A percentile compares a stretch with the other conserved stretches of the same genome.
Conservation (phyloP, 2,113 vertebrate species). For the Tauraco erythrolophus region DNA sequence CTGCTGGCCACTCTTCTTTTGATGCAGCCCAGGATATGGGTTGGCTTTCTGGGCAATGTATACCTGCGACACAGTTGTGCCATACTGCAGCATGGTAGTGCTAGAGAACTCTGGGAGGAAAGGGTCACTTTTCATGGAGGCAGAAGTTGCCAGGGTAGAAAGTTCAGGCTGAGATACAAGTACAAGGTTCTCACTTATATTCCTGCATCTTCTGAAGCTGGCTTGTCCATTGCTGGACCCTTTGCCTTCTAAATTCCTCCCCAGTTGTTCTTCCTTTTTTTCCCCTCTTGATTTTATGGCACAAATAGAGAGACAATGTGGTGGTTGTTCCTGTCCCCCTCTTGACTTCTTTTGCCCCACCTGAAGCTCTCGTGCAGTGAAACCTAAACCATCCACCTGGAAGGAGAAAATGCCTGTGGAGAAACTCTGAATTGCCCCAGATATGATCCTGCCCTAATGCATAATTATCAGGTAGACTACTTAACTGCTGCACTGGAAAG, state of each 20-base stretch:
- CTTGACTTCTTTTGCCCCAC: not conserved
- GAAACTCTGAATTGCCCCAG: slow-evolving; percentile 40
- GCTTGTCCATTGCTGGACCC: not conserved
- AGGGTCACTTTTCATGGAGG: not conserved
- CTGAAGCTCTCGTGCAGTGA: slow-evolving; percentile 9
- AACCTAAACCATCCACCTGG: slow-evolving; percentile 20
- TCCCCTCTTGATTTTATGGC: not conserved
- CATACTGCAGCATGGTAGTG: not conserved
- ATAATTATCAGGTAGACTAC: not conserved
- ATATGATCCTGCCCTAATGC: not conserved
- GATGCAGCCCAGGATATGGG: too few relatives aligned
- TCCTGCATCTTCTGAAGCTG: not conserved
- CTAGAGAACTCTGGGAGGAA: not conserved
- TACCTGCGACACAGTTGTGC: not conserved
- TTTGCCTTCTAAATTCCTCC: not conserved
- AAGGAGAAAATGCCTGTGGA: slow-evolving; percentile 30
- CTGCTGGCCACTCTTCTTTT: too few relatives aligned
- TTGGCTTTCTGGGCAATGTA: too few relatives aligned
- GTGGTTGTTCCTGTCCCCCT: not conserved
- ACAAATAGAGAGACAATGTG: not conserved
- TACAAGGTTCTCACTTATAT: not conserved
- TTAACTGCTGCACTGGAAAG: slow-evolving; percentile 13
- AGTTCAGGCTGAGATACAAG: not conserved
- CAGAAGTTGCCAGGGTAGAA: not conserved
- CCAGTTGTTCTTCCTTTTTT: not conserved